phyloP scores from a whole-genome alignment of 2,888 invertebrate species.

The Eristalis intricaria region DNA sequence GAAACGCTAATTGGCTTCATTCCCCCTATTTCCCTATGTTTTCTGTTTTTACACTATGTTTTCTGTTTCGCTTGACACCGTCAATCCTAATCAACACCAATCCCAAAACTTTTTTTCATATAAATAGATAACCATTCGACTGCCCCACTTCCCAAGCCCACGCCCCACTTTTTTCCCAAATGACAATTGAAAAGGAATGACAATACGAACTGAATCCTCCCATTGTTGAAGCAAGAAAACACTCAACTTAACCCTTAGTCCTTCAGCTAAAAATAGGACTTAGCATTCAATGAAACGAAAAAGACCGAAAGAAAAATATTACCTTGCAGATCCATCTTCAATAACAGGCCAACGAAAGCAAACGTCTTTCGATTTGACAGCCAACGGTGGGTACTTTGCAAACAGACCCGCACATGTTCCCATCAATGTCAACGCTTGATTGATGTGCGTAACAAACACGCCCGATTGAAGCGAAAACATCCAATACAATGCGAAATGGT shows the following conservation, averaged over 20 bases:
- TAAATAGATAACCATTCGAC: background rate
- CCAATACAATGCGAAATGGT: background rate
- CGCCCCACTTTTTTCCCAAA: background rate
- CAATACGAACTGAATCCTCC: background rate
- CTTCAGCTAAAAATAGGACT: background rate
- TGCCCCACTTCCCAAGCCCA: background rate
- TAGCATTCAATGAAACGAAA: background rate
- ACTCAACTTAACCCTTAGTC: background rate
- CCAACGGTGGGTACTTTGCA: background rate
- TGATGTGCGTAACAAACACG: background rate
- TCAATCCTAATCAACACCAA: background rate
- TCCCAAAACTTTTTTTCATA: background rate
- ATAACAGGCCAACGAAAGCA: background rate
- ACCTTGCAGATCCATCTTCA: background rate
- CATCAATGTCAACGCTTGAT: background rate
- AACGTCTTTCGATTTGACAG: conserved; percentile 22
- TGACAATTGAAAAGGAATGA: background rate
- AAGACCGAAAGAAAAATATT: background rate
- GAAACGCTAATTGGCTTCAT: background rate
- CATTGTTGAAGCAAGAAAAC: background rate
- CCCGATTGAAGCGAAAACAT: background rate
- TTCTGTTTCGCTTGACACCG: background rate
- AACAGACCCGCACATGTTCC: background rate
- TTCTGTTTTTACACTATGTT: background rate
- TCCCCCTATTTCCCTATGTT: background rate